phyloP scores from a whole-genome alignment of 2,113 vertebrate species.

The Sialia sialis region DNA sequence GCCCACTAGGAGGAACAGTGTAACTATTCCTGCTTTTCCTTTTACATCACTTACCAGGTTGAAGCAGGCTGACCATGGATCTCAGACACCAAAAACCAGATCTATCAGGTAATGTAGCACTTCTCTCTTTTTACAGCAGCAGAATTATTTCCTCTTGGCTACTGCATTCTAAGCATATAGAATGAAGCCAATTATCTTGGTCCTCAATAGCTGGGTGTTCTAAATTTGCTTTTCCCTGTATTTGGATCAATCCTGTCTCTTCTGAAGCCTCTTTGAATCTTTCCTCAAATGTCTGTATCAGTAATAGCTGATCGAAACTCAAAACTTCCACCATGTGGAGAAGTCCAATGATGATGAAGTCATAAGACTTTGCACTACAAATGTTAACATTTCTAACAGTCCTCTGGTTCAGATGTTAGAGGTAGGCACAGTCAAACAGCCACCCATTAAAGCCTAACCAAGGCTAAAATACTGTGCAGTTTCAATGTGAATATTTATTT shows the following conservation, averaged over 20 bases:
- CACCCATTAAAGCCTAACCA: background rate
- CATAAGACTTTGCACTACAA: background rate
- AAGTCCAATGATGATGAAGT: background rate
- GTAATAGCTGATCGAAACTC: background rate
- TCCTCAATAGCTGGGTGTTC: background rate
- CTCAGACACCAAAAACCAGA: background rate
- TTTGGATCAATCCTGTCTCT: background rate
- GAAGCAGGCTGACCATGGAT: background rate
- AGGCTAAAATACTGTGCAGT: background rate
- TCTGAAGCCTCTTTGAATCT: background rate
- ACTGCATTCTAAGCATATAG: background rate
- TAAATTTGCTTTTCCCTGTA: background rate
- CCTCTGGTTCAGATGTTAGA: background rate
- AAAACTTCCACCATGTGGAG: background rate
- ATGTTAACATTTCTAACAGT: background rate
- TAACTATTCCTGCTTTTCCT: background rate
- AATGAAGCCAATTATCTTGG: background rate
- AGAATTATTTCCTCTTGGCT: background rate
- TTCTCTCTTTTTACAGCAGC: background rate
- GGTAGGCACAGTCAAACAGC: background rate
- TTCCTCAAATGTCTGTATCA: background rate
- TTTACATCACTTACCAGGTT: background rate
- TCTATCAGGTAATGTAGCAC: background rate
- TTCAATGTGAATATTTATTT: background rate
- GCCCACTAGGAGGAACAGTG: background rate